phyloP scores from a whole-genome alignment of 1,140 invertebrate genomes.

The Drosophila sechellia region DNA sequence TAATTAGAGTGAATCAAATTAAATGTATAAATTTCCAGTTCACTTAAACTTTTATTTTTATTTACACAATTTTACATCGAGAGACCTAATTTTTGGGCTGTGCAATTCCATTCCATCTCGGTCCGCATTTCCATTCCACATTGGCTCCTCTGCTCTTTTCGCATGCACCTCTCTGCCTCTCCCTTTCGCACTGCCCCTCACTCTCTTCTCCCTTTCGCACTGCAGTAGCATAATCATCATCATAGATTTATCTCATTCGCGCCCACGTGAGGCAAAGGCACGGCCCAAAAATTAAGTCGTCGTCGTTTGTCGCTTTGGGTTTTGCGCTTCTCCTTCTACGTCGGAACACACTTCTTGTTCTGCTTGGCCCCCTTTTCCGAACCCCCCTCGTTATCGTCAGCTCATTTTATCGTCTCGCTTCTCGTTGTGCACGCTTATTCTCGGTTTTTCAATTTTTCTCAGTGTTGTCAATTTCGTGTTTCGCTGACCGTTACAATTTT shows the following conservation, averaged over 20 bases:
- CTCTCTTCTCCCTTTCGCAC: slow-evolving; percentile 31
- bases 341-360: slow-evolving; percentile 34
- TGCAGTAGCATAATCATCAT: slow-evolving; percentile 67
- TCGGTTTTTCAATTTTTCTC: slow-evolving; percentile 9
- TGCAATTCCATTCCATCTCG: slow-evolving; percentile 34
- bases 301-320: slow-evolving; percentile 42
- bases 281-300: slow-evolving; percentile 72
- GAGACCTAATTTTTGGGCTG: neutral
- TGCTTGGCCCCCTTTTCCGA: slow-evolving; percentile 5
- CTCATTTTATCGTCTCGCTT: slow-evolving; percentile 38
- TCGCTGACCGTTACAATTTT: slow-evolving; percentile 62
- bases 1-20: too few relatives aligned
- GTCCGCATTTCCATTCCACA: slow-evolving; percentile 42
- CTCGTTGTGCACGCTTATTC: slow-evolving; percentile 22
- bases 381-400: slow-evolving; percentile 62
- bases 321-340: slow-evolving; percentile 24
- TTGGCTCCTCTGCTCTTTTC: slow-evolving; percentile 31
- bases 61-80: neutral
- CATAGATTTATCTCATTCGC: slow-evolving; percentile 82
- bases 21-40: too few relatives aligned
- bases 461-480: slow-evolving; percentile 60
- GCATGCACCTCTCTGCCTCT: slow-evolving; percentile 24
- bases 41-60: too few relatives aligned
- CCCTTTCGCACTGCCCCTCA: slow-evolving; percentile 21
- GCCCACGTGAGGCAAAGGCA: slow-evolving; percentile 74